A percentile compares a stretch with the other conserved stretches of the same genome.
Evolutionary conservation across 2,113 vertebrate species (phyloP).

Genomic region (Cochlearius cochlearius): DNA sequence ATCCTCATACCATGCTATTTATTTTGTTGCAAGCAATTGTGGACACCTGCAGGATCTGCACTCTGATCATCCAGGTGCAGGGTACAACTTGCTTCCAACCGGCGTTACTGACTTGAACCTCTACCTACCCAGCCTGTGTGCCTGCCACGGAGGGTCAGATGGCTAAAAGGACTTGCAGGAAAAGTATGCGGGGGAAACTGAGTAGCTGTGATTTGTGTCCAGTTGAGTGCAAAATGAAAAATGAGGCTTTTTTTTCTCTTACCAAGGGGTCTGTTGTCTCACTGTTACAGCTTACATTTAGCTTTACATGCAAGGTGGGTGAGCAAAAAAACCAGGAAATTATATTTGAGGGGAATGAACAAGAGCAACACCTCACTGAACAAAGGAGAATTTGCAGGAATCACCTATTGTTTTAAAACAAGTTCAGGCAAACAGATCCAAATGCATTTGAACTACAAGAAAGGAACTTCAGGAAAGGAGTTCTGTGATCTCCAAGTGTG

Average conservation of each 20-base stretch:
- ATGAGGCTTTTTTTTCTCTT: neutral
- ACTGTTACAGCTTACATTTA: neutral
- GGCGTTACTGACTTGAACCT: neutral
- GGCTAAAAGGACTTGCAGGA: neutral
- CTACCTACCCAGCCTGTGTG: neutral
- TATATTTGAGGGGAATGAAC: neutral
- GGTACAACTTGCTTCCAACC: neutral
- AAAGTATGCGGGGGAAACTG: neutral
- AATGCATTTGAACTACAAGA: neutral
- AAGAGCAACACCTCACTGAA: neutral
- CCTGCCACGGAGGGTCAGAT: neutral
- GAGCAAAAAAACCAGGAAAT: neutral
- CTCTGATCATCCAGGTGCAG: neutral
- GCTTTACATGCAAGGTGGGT: neutral
- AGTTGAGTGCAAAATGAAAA: neutral
- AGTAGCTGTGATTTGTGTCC: neutral
- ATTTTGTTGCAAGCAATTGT: neutral
- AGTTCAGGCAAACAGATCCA: neutral
- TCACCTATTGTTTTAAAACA: neutral
- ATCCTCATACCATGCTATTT: neutral
- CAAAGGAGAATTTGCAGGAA: neutral
- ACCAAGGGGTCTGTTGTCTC: neutral
- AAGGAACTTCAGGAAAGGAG: neutral
- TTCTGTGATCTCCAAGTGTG: neutral
- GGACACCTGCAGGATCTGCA: neutral